Conservation (phyloP, 2,888 invertebrate genomes). For the Hydrotaea diabolus region DNA sequence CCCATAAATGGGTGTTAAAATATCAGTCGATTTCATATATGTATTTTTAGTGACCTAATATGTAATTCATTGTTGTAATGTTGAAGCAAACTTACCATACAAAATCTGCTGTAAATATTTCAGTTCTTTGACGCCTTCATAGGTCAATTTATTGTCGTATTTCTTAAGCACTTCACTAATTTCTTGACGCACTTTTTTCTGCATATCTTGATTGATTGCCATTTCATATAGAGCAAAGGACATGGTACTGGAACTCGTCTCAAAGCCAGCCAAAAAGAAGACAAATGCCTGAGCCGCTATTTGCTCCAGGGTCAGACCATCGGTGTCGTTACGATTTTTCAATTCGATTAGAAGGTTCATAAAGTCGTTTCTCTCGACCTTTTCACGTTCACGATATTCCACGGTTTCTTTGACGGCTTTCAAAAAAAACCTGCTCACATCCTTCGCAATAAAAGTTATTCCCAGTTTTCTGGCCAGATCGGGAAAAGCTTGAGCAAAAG, state of each 20-base stretch:
- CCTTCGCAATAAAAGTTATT: slow-evolving; percentile 70
- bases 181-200: slow-evolving; percentile 71
- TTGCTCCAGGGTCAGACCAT: slow-evolving; percentile 80
- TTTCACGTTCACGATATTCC: slow-evolving; percentile 77
- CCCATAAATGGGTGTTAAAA: too few species aligned
- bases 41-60: too few species aligned
- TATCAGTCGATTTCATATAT: too few species aligned
- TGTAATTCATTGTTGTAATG: too few species aligned
- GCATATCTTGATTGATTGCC: slow-evolving; percentile 74
- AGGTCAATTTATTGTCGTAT: slow-evolving; percentile 72
- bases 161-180: slow-evolving; percentile 70
- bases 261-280: slow-evolving; percentile 83
- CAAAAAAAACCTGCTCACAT: slow-evolving; percentile 74
- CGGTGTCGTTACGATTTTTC: slow-evolving; percentile 71
- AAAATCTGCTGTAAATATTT: slow-evolving; percentile 74
- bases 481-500: slow-evolving; percentile 72
- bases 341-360: slow-evolving; percentile 82
- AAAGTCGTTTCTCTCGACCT: slow-evolving; percentile 81
- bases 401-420: slow-evolving; percentile 78
- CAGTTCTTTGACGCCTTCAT: slow-evolving; percentile 73
- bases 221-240: slow-evolving; percentile 78
- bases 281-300: slow-evolving; percentile 83
- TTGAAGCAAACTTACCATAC: slow-evolving; percentile 69
- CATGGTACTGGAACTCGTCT: slow-evolving; percentile 82
- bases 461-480: slow-evolving; percentile 69